These are phyloP conservation scores for Hiodon alosoides DNA, from an alignment of 2,113 vertebrate species.

Conservation along the genomic window DNA sequence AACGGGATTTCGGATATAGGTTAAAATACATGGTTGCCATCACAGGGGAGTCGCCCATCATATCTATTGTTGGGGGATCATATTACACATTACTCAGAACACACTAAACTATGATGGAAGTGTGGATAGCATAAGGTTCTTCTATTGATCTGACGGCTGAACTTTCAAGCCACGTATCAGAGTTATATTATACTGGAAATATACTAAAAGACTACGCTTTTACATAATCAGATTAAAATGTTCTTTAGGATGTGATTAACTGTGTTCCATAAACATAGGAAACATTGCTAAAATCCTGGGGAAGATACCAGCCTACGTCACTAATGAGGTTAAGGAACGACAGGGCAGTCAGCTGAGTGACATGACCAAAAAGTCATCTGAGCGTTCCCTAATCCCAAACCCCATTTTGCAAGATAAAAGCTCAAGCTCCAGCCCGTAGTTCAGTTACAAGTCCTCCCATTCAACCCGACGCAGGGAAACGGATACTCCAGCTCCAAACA, in stretches of 20 bases:
- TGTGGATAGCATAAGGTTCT: background rate
- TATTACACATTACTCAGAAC: background rate
- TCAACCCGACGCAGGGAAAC: background rate
- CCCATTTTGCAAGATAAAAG: background rate
- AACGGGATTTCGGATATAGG: background rate
- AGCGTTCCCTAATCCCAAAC: background rate
- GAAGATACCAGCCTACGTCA: background rate
- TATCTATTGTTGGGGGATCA: background rate
- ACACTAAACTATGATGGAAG: background rate
- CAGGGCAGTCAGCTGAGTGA: background rate
- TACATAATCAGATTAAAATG: too few species aligned
- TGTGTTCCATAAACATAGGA: background rate
- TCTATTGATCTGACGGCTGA: background rate
- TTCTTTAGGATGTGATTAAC: too few species aligned
- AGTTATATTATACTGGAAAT: too few species aligned
- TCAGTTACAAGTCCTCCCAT: background rate
- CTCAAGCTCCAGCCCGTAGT: background rate
- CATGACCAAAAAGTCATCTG: background rate
- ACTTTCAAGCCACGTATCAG: too few species aligned
- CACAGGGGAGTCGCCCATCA: background rate
- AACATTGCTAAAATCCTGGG: background rate
- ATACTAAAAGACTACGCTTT: too few species aligned
- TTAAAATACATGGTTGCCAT: background rate
- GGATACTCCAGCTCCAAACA: too few species aligned
- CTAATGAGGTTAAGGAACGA: background rate